Conservation (phyloP, 2,888 invertebrate genomes). For the Ophion ellenae region DNA sequence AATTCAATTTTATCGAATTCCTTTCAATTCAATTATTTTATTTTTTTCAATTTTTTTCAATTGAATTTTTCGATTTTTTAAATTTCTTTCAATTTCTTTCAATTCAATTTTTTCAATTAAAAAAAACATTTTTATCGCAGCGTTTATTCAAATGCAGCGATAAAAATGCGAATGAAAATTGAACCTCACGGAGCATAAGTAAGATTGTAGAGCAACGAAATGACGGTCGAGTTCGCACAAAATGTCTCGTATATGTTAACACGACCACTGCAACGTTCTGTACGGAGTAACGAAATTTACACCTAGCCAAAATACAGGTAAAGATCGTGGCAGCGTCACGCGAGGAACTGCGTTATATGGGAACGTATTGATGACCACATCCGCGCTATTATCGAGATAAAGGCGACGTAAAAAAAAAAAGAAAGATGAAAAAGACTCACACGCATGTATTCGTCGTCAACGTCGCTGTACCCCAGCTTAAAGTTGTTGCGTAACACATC, state of each 20-base stretch:
- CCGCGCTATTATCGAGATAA: neutral
- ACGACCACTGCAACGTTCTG: neutral
- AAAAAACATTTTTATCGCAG: too few species aligned
- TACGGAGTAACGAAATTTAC: neutral
- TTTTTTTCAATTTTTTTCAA: too few species aligned
- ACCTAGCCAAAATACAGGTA: neutral
- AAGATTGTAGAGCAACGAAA: too few species aligned
- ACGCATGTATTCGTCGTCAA: constrained; percentile 87
- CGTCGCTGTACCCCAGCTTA: constrained; percentile 87
- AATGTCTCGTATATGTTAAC: neutral
- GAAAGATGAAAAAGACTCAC: constrained; percentile 80
- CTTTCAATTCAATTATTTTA: too few species aligned
- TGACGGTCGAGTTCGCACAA: neutral
- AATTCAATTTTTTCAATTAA: too few species aligned
- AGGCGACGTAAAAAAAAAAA: neutral
- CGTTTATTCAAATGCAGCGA: too few species aligned
- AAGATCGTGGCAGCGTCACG: neutral
- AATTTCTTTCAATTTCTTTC: too few species aligned
- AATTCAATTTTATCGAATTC: too few species aligned
- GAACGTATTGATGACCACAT: constrained; percentile 4
- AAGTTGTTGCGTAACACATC: constrained; percentile 87
- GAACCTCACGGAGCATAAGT: too few species aligned
- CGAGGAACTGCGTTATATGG: neutral
- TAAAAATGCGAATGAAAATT: too few species aligned
- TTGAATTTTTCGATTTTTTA: too few species aligned